Conservation (phyloP, 2,113 vertebrate species). For the Coptodon rendalli region DNA sequence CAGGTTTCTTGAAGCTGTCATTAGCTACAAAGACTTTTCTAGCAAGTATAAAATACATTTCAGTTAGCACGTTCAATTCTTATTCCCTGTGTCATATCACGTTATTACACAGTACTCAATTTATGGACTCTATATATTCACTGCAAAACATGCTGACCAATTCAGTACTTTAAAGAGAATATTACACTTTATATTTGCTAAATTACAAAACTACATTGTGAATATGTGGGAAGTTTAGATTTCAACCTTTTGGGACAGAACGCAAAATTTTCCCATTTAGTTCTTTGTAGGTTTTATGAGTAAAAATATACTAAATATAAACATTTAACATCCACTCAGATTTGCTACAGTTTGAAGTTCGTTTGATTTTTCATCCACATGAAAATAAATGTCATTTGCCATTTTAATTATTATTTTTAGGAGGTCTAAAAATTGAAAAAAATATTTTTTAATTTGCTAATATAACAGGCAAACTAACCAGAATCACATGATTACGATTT, state of each 20-base stretch:
- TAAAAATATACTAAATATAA: not conserved
- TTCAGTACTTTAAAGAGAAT: not conserved
- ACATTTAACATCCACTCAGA: not conserved
- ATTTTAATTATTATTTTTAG: not conserved
- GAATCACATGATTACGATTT: not conserved
- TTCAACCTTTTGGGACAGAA: not conserved
- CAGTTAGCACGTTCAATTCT: not conserved
- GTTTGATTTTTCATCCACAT: not conserved
- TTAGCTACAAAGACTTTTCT: not conserved
- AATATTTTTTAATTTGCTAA: not conserved
- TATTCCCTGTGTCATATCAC: not conserved
- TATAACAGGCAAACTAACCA: not conserved
- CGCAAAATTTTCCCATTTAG: fast-evolving
- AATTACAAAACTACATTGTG: not conserved
- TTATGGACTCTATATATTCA: not conserved
- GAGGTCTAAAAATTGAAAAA: too few species aligned
- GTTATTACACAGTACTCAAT: not conserved
- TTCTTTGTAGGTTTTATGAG: not conserved
- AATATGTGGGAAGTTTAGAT: not conserved
- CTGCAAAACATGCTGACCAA: not conserved
- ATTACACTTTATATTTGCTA: not conserved
- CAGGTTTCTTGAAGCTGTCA: not conserved
- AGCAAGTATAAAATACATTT: not conserved
- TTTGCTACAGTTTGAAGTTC: not conserved
- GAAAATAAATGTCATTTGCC: not conserved